Evolutionary conservation across 92 coral and sea anemone species (phyloP), one percentile per base, ranked within the genome.

Genomic region (Metridium senile): DNA sequence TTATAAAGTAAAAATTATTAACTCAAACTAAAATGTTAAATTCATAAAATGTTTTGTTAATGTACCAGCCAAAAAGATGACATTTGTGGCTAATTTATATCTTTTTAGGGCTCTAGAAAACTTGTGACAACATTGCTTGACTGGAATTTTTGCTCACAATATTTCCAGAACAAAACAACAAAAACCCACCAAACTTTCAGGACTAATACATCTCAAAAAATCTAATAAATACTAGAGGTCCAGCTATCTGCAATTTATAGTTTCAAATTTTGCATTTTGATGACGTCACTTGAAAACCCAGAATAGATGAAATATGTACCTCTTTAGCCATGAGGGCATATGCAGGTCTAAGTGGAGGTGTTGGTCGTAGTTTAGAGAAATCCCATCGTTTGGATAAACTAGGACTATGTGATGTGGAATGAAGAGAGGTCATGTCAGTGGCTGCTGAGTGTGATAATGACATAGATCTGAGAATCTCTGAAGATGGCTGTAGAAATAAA

Each of bases 321-420:
- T 96, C 99, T 72, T 96, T 96, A 54, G 95, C 90, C 67, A 87
- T 90, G 53, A 96, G 93, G 8, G 99, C 99, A 84, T 92, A 96
- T 16, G 93, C 96, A 0, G 99, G 99, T 68, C 99, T 78, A 16
- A 96, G 80, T 9, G 99, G 99, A 6, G 99, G 97, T 0, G 97
- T 96, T 9, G 99, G 99, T 75, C 99, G 83, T 6, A 96, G 84
- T 72, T 93, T 88, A 33, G 97, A 85, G 77, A 93, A 88, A 70
- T 93, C 93, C 99, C 99, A 96, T 71, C 87, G 82, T 26, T 92
- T 90, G 52, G 89, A 86, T 72, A 84, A 79, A 27, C 81, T 89
- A 20, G 97, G 97, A 69, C 92, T 86, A 66, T 86, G 93, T 22
- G 93, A 84, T 18, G 87, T 86, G 18, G 97, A 87, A 63, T 90